Base-by-base conservation (phyloP, 2,888 invertebrate species). In the Malthinus flaveolus region DNA sequence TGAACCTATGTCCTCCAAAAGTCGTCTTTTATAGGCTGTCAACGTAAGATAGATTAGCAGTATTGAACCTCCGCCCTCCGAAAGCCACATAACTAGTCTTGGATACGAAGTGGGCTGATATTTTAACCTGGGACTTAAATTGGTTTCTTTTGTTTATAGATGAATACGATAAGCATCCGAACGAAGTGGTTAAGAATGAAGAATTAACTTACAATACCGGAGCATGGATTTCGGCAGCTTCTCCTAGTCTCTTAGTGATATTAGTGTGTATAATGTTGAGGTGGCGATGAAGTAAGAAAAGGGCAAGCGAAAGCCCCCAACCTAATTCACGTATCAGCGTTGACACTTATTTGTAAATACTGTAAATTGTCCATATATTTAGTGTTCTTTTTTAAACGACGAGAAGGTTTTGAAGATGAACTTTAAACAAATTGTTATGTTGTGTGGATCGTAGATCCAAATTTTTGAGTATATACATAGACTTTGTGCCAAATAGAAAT, bases 101-200 rank as follows among this genome's bases (percentile, higher is more conserved):
- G n/a, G n/a, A n/a, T n/a, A n/a, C n/a, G n/a, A n/a, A n/a, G n/a
- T n/a, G n/a, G n/a, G n/a, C n/a, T n/a, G n/a, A n/a, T n/a, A n/a
- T n/a, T n/a, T n/a, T n/a, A n/a, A n/a, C n/a, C n/a, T n/a, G n/a
- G n/a, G n/a, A n/a, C n/a, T n/a, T n/a, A n/a, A 23, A 23, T 23
- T 23, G 2, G 23, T 31, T 35, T 69, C 45, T 68, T 63, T 61
- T 67, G 67, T 72, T 78, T 79, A 42, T 85, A 89, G 91, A 90
- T 82, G 91, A 90, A 78, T 90, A 90, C 75, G 92, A 91, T 74
- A 92, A 92, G 78, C 86, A 90, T 79, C 91, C 90, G 54, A 93
- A 93, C 78, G 93, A 93, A 80, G 93, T 93, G 67, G 90, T 93
- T 73, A 93, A 93, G 81, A 93, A 93, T 76, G 93, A 93, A 80